Base-by-base conservation (phyloP, 2,113 vertebrate genomes). In the Ibidorhyncha struthersii region DNA sequence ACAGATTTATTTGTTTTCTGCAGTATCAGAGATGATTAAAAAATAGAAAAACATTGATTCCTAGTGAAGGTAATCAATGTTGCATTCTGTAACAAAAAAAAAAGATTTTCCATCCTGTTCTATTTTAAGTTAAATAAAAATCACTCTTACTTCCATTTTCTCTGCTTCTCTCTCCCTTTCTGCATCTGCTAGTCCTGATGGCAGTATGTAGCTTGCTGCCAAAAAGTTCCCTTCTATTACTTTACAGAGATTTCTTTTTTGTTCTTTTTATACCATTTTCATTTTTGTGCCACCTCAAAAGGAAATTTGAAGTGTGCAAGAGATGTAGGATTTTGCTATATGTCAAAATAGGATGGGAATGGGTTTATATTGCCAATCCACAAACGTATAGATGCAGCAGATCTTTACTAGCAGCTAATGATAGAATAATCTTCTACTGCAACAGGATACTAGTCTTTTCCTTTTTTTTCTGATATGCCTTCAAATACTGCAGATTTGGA, bases 1-100 rank as follows among this genome's bases (percentile, higher is more conserved):
- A 91, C 94, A 95, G 88, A 96, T 93, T 90, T 96, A 91, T 97
- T 96, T 78, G 76, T 91, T 95, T 95, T 92, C 18, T 81, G 78
- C 47, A 30, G n/a, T 86, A 52, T 88, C 89, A 89, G 53, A 90
- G 82, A 95, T 83, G 2, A 90, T 40, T 77, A 52, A 86, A 96
- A 95, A 90, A 70, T 47, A 77, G 58, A 78, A 83, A 96, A 95
- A 73, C 50, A 89, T 77, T 86, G 50, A 62, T 89, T 95, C 55
- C 21, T 70, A 78, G 47, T 55, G 59, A 78, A 94, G 59, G 86
- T 90, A 94, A 58, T 76, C 43, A 89, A n/a, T 45, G 55, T 92
- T 76, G 21, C 15, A 41, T 76, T 74, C 52, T 92, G 34, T 71
- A 13, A 67, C 50, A 82, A 62, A 52, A 66, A 73, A 55, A 38